These are phyloP conservation scores for Typhlichthys subterraneus DNA, from an alignment of 2,797 vertebrate species.

Conservation along the genomic window DNA sequence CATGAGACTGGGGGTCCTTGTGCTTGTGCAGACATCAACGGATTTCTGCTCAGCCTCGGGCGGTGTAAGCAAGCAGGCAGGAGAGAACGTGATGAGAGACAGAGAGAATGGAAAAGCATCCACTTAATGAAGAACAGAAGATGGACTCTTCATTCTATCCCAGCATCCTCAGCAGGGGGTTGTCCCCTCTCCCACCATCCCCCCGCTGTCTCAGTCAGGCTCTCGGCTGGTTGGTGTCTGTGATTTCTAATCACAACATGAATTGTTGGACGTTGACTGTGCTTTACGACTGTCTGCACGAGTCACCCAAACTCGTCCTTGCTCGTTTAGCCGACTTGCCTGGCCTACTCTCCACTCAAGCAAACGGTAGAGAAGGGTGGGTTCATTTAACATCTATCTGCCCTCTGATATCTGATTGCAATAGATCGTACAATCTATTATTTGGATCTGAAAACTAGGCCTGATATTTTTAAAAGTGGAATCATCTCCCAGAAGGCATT, in stretches of 20 bases:
- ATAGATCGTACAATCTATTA: conserved; percentile 40
- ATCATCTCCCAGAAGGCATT: not conserved
- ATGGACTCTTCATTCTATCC: conserved; percentile 24
- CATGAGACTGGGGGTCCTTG: conserved; percentile 46
- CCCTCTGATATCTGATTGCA: conserved; percentile 33
- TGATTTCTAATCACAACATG: conserved; percentile 57
- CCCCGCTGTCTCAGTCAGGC: conserved; percentile 28
- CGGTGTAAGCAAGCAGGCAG: conserved; percentile 23
- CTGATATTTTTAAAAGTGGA: not conserved
- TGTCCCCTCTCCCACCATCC: conserved; percentile 10
- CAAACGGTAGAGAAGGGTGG: conserved; percentile 15
- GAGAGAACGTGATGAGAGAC: conserved; percentile 11
- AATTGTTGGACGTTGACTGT: conserved; percentile 43
- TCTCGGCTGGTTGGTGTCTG: conserved; percentile 44
- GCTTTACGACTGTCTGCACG: conserved; percentile 52
- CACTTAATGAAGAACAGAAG: conserved; percentile 37
- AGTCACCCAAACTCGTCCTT: conserved; percentile 38
- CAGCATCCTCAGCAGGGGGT: conserved; percentile 27
- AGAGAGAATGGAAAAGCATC: conserved; percentile 10
- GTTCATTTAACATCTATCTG: conserved; percentile 25
- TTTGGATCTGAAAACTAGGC: conserved; percentile 13
- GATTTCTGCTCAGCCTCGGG: conserved; percentile 49
- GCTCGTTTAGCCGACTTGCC: conserved; percentile 20
- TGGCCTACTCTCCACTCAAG: conserved; percentile 9
- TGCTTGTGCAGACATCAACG: conserved; percentile 66